Conservation (phyloP, 2,888 invertebrate genomes). For the Coenonympha arcania region DNA sequence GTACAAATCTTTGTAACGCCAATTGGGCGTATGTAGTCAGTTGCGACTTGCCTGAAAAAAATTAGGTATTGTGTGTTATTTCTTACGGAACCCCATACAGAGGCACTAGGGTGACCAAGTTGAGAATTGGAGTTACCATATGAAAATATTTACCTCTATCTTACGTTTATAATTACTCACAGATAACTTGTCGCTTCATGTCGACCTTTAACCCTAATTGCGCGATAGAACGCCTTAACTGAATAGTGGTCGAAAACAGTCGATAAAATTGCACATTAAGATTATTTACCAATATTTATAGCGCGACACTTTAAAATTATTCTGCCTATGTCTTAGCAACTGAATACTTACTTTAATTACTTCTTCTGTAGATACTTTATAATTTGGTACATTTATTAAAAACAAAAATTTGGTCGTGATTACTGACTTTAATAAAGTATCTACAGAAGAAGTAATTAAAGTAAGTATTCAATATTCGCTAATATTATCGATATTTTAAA, state of each 20-base stretch:
- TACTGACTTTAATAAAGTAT: too few relatives aligned
- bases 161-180: slow-evolving; percentile 41
- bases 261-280: slow-evolving; percentile 39
- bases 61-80: too few relatives aligned
- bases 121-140: slow-evolving; percentile 25
- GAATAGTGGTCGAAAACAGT: slow-evolving; percentile 51
- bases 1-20: too few relatives aligned
- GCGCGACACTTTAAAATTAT: slow-evolving; percentile 15
- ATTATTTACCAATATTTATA: slow-evolving; percentile 25
- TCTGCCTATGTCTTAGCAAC: slow-evolving; percentile 21
- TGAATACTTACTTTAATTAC: not conserved
- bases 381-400: too few relatives aligned
- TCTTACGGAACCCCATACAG: too few relatives aligned
- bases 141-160: slow-evolving; percentile 43
- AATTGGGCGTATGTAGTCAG: too few relatives aligned
- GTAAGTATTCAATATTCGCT: too few relatives aligned
- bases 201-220: slow-evolving; percentile 45
- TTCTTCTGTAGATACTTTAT: too few relatives aligned
- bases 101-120: not conserved
- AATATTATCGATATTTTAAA: too few relatives aligned
- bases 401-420: too few relatives aligned
- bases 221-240: slow-evolving; percentile 55
- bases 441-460: too few relatives aligned
- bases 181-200: slow-evolving; percentile 44
- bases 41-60: too few relatives aligned